Evolutionary conservation across 2,888 invertebrate genomes (phyloP).

Genomic region (Caenorhabditis uteleia): DNA sequence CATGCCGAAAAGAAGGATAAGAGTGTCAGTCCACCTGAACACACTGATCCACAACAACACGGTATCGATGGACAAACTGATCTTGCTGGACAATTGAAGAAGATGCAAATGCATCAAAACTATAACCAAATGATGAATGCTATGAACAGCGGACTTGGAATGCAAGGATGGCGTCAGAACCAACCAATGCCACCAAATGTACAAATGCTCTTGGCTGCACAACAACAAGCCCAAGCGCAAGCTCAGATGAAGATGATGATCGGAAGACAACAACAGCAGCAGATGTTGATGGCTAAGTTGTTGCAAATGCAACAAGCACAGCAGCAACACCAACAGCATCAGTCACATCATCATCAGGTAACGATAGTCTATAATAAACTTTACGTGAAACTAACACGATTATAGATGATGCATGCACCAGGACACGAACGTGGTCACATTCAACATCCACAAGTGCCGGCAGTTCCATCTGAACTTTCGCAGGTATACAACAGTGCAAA

Average conservation of each 20-base stretch:
- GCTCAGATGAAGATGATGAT: constrained; percentile 19
- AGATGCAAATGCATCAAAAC: constrained; percentile 50
- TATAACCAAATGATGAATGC: constrained; percentile 49
- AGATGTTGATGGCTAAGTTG: constrained; percentile 20
- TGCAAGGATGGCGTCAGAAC: constrained; percentile 17
- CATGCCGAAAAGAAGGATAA: constrained; percentile 33
- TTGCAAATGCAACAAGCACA: constrained; percentile 25
- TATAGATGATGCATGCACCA: neutral
- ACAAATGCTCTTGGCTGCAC: constrained; percentile 24
- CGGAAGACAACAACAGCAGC: constrained; percentile 5
- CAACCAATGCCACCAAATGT: constrained; percentile 25
- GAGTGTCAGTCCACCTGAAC: constrained; percentile 16
- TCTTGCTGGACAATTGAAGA: constrained; percentile 20
- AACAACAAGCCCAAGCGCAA: constrained; percentile 17
- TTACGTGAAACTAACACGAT: neutral
- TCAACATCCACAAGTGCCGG: constrained; percentile 7
- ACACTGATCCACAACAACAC: constrained; percentile 7
- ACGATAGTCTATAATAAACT: neutral
- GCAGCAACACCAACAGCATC: constrained; percentile 31
- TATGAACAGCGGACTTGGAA: constrained; percentile 46
- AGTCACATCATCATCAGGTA: neutral
- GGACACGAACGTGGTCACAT: constrained; percentile 1
- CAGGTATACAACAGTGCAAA: constrained; percentile 15
- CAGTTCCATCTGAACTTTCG: constrained; percentile 25
- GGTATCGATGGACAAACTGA: neutral